Evolutionary conservation across 2,888 invertebrate species (phyloP), one percentile per base, ranked within the genome.

Genomic region (Hypselothyrea guttata): DNA sequence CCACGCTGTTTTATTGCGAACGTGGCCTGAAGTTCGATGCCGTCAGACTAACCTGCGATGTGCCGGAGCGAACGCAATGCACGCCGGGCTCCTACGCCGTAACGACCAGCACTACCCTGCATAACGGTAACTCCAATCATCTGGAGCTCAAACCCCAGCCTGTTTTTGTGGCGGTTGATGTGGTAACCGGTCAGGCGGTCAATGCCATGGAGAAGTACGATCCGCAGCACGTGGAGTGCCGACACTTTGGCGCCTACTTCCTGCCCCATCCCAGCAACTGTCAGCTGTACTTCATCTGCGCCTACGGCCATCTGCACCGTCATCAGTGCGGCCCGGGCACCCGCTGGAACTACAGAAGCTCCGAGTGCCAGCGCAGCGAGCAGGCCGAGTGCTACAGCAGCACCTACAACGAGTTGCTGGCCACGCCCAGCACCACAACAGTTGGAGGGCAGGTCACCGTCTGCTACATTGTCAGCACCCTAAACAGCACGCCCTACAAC

Each of bases 201-300:
- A 75, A 81, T 63, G 84, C 82, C 12, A 72, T 89, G 83, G 61
- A 57, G 0, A 81, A 69, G 9, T 89, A 87, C 60, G 81, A 89
- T 57, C 78, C 88, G 0, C 18, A 64, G 8, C 61, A 83, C 8
- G 64, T 89, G 1, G 81, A 77, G 11, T 89, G 89, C 34, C 70
- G 84, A 2, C 88, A 89, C 48, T 86, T 84, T 48, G 89, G 89
- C 0, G 83, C 88, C 9, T 89, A 89, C 56, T 89, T 89, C 56
- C 41, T 89, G 42, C 89, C 89, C 3, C 88, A 89, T 78, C 89
- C 89, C 1, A 66, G 28, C 1, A 72, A 73, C 9, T 89, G 89
- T 41, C 79, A 78, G 31, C 48, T 71, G 28, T 89, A 89, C 62
- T 88, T 83, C 34, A 75, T 89, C 11, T 89, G 89, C 48, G 88